Base-by-base conservation (phyloP, 2,113 vertebrate species). In the Tenebrosternarchus preto region DNA sequence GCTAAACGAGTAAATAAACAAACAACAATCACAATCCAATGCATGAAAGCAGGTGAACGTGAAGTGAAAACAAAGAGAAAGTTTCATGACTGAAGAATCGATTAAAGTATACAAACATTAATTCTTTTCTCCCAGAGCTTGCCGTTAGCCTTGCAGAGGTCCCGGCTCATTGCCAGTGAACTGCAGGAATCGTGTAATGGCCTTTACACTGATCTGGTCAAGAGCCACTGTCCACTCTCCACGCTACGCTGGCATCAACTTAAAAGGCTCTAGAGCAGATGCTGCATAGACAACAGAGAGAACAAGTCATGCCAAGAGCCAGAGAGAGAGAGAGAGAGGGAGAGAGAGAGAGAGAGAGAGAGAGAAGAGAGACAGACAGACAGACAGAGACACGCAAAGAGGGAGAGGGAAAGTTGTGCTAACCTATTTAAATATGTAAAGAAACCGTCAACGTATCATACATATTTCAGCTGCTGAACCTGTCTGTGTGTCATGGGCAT, bases 141-240 rank as follows among this genome's bases (percentile, higher is more conserved):
- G 64, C 29, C 70, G 50, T 72, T 60, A 46, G 77, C 77, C 72
- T 71, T 67, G 59, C 36, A 73, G 20, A 2, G 77, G 43, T 59
- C 27, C 8, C 5, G 43, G 25, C 39, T 84, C 17, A 61, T 60
- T 31, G 78, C 61, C 39, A 60, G 27, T 27, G 73, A 80, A 60
- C 76, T 80, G 39, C 53, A 67, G 74, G 78, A 36, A 81, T 84
- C 70, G 31, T 73, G 78, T 75, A 78, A 78, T 84, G 74, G 76
- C 80, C 71, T 82, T 82, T 70, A 82, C n/a, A 76, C 56, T 25
- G 71, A 60, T 82, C 71, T 69, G 76, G 76, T 69, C 78, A 76
- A 84, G 68, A 69, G 64, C 76, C 64, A 72, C 76, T 78, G 78
- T 81, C 78, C 17, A 31, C 69, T 69, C 12, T 53, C 39, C 64